Evolutionary conservation across 2,888 invertebrate species (phyloP).

Genomic region (Eupsilia transversa): DNA sequence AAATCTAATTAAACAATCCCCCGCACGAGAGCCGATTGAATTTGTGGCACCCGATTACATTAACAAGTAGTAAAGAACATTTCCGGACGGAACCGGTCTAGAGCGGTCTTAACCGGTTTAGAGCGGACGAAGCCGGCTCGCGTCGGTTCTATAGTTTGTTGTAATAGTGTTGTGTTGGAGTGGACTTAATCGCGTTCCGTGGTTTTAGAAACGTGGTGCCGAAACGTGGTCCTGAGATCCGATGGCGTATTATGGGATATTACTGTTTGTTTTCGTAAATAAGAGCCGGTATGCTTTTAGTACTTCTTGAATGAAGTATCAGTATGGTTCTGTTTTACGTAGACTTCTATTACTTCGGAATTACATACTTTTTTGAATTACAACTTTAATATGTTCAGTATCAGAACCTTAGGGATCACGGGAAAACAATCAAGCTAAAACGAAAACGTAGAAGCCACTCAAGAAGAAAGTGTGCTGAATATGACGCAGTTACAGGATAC

Average conservation of each 20-base stretch:
- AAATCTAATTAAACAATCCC: constrained; percentile 61
- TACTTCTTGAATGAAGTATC: constrained; percentile 9
- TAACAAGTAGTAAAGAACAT: constrained; percentile 83
- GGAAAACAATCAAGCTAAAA: not conserved
- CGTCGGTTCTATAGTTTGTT: constrained; percentile 75
- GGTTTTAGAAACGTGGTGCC: constrained; percentile 77
- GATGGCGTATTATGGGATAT: constrained; percentile 44
- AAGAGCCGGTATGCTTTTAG: constrained; percentile 23
- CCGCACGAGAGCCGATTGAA: constrained; percentile 74
- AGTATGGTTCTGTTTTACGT: not conserved
- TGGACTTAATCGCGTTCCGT: constrained; percentile 80
- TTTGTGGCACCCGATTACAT: constrained; percentile 85
- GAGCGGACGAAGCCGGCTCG: constrained; percentile 74
- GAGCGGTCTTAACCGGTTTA: constrained; percentile 84
- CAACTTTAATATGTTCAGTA: not conserved
- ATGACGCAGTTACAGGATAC: not conserved
- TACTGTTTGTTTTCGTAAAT: constrained; percentile 42
- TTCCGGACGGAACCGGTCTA: constrained; percentile 73
- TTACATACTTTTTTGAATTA: too few relatives aligned
- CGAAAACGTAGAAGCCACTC: not conserved
- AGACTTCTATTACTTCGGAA: not conserved
- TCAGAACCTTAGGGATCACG: not conserved
- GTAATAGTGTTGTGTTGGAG: constrained; percentile 75
- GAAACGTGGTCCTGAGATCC: constrained; percentile 71
- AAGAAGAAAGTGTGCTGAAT: not conserved